Evolutionary conservation across 35 echinoderm and acorn worm genomes (phyloP).

Genomic region (Lytechinus variegatus): DNA sequence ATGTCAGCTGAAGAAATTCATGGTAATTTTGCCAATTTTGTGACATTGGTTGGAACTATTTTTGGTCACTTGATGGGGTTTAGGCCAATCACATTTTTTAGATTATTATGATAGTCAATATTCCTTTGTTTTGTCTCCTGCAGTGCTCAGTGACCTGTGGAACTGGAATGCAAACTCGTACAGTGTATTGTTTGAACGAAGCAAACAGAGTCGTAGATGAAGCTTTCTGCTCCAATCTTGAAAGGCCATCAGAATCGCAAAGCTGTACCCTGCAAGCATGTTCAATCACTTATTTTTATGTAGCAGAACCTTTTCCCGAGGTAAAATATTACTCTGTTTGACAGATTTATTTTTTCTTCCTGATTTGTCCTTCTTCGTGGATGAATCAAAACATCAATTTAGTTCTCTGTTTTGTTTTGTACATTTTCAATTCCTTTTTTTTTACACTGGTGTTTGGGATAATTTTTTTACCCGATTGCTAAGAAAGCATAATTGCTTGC

Average conservation of each 20-base stretch:
- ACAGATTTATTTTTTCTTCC: not conserved
- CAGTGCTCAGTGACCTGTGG: constrained; percentile 79
- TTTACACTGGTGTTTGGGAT: too few relatives aligned
- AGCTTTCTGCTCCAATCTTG: constrained; percentile 28
- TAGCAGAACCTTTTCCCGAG: not conserved
- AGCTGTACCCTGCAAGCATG: constrained; percentile 28
- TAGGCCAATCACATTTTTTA: too few relatives aligned
- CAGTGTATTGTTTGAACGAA: constrained; percentile 49
- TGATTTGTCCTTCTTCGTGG: not conserved
- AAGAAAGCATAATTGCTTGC: too few relatives aligned
- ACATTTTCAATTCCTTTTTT: not conserved
- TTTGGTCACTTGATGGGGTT: too few relatives aligned
- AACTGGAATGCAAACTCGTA: constrained; percentile 35
- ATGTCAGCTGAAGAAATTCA: too few relatives aligned
- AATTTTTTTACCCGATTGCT: too few relatives aligned
- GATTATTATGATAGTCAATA: too few relatives aligned
- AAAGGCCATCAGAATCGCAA: not conserved
- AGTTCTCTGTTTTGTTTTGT: not conserved
- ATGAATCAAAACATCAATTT: not conserved
- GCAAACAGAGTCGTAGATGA: constrained; percentile 3
- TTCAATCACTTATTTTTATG: constrained; percentile 5
- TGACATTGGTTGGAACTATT: too few relatives aligned
- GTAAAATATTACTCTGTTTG: not conserved
- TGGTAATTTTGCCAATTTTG: too few relatives aligned
- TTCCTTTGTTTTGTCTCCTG: not conserved